phyloP scores from a whole-genome alignment of 1,140 invertebrate species.

The Holotrichia oblita region DNA sequence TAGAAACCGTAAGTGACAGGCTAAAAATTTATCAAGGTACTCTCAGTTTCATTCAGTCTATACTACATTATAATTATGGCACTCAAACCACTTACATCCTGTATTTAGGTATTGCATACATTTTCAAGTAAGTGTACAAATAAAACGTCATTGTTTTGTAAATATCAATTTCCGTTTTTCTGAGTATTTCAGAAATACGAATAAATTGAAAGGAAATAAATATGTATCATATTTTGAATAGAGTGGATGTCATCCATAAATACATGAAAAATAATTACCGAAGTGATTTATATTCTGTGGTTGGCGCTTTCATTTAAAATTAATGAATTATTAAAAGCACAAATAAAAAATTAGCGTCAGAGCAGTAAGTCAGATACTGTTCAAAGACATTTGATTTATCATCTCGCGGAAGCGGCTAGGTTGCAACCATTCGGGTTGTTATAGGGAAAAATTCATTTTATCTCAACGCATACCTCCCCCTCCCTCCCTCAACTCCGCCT shows the following conservation, averaged over 20 bases:
- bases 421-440: not conserved
- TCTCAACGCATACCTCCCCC: not conserved
- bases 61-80: too few relatives aligned
- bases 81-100: too few relatives aligned
- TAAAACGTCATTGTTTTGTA: too few relatives aligned
- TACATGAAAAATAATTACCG: constrained; percentile 26
- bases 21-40: too few relatives aligned
- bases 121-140: too few relatives aligned
- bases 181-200: not conserved
- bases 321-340: constrained; percentile 34
- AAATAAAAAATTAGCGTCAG: constrained; percentile 34
- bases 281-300: constrained; percentile 35
- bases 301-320: constrained; percentile 35
- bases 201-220: not conserved
- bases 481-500: too few relatives aligned
- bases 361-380: constrained; percentile 26
- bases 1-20: too few relatives aligned
- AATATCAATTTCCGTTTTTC: not conserved
- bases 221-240: not conserved
- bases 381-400: constrained; percentile 36
- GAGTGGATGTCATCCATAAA: constrained; percentile 6
- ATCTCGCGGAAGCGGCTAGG: constrained; percentile 4
- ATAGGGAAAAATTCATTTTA: constrained; percentile 28
- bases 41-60: too few relatives aligned
- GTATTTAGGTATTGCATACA: too few relatives aligned